Evolutionary conservation across 2,113 vertebrate species (phyloP), one percentile per base, ranked within the genome.

Genomic region (Phyllostomus hastatus): DNA sequence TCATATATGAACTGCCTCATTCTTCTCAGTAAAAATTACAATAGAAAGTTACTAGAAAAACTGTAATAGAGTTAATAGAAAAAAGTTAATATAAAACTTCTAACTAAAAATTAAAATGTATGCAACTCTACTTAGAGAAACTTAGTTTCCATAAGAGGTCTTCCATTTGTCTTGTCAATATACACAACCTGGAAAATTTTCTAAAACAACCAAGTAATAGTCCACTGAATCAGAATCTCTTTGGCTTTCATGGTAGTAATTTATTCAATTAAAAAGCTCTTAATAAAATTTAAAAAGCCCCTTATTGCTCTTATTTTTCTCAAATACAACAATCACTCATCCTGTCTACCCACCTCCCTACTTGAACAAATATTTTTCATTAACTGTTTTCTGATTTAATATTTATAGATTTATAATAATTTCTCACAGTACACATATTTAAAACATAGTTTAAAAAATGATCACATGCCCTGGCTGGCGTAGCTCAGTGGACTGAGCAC

Each of bases 21-120:
- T 90, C 38, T 86, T 83, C 95, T 93, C n/a, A 90, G 81, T 72
- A 92, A 95, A 91, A 97, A 92, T 89, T 69, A 1, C 64, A 90
- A 95, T 57, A 48, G 46, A 48, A 48, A 48, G 46, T 48, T 48
- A 48, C 9, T 48, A 48, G 46, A 48, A 48, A 48, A 48, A 48
- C 38, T 41, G 38, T 41, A 41, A 41, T 41, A 41, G 38, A 48
- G 46, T 48, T 48, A 48, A 10, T 48, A 48, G 46, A 48, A 48
- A 48, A 48, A 48, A 48, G 81, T 85, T 67, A 91, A 96, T 64
- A 89, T 48, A 81, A 95, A 80, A 4, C 7, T 79, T 90, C 4
- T 92, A 94, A 90, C 64, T 69, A 35, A 93, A 95, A 91, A 76
- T 86, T 66, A 79, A 82, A 95, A 93, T 69, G 24, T 22, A 81